Base-by-base conservation (phyloP, 2,888 invertebrate species). In the Rhingia rostrata region DNA sequence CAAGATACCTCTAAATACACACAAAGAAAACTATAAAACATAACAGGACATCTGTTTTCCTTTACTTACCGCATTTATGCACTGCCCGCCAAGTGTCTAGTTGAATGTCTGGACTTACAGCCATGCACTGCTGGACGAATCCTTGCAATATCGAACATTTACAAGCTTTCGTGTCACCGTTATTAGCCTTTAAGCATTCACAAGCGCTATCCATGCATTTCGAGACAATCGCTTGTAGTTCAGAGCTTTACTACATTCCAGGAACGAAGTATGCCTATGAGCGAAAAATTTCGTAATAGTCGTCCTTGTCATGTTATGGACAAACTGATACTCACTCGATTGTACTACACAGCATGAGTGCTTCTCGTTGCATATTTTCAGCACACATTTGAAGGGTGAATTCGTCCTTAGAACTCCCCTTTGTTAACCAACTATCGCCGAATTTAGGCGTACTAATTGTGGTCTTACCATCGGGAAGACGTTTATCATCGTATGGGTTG, bases 161-260 rank as follows among this genome's bases (percentile, higher is more conserved):
- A 89, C 97, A 97, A 35, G 93, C 90, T 22, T 92, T 90, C 6
- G 88, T 87, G 78, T 89, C 89, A 4, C 88, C 89, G 49, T 74
- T 91, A 60, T 93, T 92, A n/a, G 92, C 90, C 86, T 94, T 93
- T 0, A 95, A 91, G 88, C 97, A 97, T 66, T 94, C 93, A 90
- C 97, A 97, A 53, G 95, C 93, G 51, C 94, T 94, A 90, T 96
- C 96, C 77, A 96, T 89, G 89, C 97, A 97, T 73, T 94, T 94
- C 77, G 94, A 94, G 33, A 95, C 92, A 91, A 95, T 79, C 94
- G 94, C 86, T 96, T 94, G 12, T 95, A 90, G 89, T 95, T 93
- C 0, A 96, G 90, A 0, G 93, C 93, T 79, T 92, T 92, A 9
- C 92, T 92, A 90, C 97, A 97, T 67, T 93, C 92, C 0, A 93